phyloP scores from a whole-genome alignment of 2,888 invertebrate genomes.

The Drosophila silvestris region DNA sequence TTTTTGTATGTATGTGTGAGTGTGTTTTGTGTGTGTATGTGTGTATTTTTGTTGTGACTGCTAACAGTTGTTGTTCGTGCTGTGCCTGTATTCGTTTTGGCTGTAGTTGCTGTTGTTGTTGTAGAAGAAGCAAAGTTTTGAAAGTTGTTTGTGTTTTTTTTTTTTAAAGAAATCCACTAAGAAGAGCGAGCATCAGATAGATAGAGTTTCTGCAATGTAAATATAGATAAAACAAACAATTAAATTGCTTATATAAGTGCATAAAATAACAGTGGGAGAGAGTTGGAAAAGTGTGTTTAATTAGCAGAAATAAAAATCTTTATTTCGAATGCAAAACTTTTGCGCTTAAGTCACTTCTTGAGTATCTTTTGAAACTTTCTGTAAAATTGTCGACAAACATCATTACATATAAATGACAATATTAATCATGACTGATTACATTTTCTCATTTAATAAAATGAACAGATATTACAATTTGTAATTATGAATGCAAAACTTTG shows the following conservation, averaged over 20 bases:
- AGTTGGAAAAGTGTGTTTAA: background rate
- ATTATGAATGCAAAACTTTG: background rate
- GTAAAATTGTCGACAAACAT: background rate
- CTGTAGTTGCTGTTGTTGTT: constrained; percentile 32
- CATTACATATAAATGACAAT: background rate
- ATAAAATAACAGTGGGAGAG: background rate
- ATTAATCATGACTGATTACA: background rate
- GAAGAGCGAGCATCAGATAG: constrained; percentile 71
- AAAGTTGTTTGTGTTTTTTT: constrained; percentile 50
- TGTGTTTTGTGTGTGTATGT: constrained; percentile 24
- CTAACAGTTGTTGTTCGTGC: constrained; percentile 24
- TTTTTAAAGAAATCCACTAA: constrained; percentile 71
- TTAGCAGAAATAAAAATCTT: background rate
- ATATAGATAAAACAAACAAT: constrained; percentile 33
- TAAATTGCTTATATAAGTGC: constrained; percentile 34
- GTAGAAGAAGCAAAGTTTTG: constrained; percentile 56
- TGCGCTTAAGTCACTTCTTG: background rate
- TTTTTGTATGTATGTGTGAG: constrained; percentile 8
- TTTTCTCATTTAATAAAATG: background rate
- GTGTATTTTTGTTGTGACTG: constrained; percentile 31
- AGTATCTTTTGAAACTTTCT: background rate
- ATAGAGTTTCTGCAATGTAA: constrained; percentile 69
- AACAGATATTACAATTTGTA: background rate
- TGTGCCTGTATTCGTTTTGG: constrained; percentile 11
- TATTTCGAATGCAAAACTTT: constrained; percentile 9